Percentiles rank a stretch among this genome's conserved stretches.
Conservation (phyloP, 2,113 vertebrate species). For the Misgurnus mizolepis region DNA sequence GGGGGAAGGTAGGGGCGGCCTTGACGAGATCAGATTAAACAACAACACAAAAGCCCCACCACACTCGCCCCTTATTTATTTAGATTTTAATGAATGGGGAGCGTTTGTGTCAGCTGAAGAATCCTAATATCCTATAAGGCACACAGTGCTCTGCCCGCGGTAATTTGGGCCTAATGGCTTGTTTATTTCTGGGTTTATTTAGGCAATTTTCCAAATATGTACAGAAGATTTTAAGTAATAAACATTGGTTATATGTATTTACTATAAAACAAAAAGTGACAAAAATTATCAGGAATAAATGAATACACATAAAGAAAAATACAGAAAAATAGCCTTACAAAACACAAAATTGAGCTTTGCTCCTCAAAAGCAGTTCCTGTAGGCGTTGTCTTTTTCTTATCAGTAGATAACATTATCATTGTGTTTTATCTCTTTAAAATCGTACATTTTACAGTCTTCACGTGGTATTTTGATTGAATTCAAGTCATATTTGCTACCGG, state of each 20-base stretch:
- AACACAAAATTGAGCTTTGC: background rate
- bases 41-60: slow-evolving; percentile 38
- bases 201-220: background rate
- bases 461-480: slow-evolving; percentile 4
- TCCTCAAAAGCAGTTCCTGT: background rate
- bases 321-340: background rate
- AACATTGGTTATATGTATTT: too few relatives aligned
- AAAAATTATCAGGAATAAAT: too few relatives aligned
- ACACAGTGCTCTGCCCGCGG: background rate
- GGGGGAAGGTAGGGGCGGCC: slow-evolving; percentile 35
- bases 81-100: slow-evolving; percentile 47
- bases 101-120: slow-evolving; percentile 11
- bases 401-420: slow-evolving; percentile 15
- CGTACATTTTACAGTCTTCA: background rate
- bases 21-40: slow-evolving; percentile 50
- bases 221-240: too few relatives aligned
- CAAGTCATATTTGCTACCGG: background rate
- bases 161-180: slow-evolving; percentile 6
- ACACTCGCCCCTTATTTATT: slow-evolving; percentile 41
- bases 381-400: slow-evolving; percentile 7
- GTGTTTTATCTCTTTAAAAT: slow-evolving; percentile 3
- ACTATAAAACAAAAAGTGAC: too few relatives aligned
- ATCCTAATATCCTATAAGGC: background rate
- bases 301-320: too few relatives aligned
- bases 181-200: slow-evolving; percentile 27